Base-by-base conservation (phyloP, 2,888 invertebrate genomes). In the Callyntrura sp. region DNA sequence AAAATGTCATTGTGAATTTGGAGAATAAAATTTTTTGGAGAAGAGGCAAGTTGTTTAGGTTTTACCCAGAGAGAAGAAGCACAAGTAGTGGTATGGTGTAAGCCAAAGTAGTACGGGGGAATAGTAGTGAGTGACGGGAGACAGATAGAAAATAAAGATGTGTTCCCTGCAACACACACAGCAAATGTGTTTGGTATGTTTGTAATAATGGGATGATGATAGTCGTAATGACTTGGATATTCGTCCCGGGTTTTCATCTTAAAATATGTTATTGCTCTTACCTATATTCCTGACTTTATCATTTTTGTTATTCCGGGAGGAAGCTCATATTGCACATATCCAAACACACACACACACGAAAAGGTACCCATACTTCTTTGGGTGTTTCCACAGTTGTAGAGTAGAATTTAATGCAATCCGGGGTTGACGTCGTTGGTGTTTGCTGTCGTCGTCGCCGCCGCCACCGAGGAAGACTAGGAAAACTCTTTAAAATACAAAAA, bases 191-290 rank as follows among this genome's bases (percentile, higher is more conserved):
- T 85, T 86, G 86, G 86, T 86, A 86, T 86, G 86, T 86, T 79
- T 86, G 86, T 68, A 86, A 86, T 86, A 86, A 86, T 79, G 79
- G 20, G 79, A 65, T 78, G 78, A n/a, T n/a, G n/a, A n/a, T n/a
- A n/a, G n/a, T n/a, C n/a, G 76, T 62, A 45, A 85, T 62, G 62
- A 60, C 60, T 43, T 45, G 23, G 35, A 28, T 82, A 82, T 79
- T 60, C 79, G 60, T 82, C n/a, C 43, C 62, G 20, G 14, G 62
- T 45, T 82, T 48, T 62, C 43, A 48, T 12, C 28, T 12, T 20
- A n/a, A 35, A n/a, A 79, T 23, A 78, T 51, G 51, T 12, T 70
- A 55, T 55, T 25, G 35, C 65, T 11, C n/a, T 65, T 65, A 78
- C 76, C 48, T 57, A 65, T 6, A 2, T 35, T 35, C 1, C 5